Evolutionary conservation across 2,797 vertebrate species (phyloP).

Genomic region (Phataginus tricuspis): DNA sequence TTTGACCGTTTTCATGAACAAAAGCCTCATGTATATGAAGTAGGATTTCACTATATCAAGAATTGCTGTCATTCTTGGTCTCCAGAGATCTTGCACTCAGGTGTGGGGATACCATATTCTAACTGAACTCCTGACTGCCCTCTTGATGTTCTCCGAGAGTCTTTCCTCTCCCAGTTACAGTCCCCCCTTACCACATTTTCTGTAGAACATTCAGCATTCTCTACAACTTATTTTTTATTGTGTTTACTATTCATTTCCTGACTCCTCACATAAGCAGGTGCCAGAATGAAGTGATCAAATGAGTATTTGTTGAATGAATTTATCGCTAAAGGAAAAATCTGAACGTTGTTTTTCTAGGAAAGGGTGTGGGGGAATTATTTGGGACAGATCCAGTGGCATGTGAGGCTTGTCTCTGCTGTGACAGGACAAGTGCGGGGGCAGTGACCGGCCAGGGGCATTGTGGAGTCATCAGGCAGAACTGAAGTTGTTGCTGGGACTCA

Average conservation of each 20-base stretch:
- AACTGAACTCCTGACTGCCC: neutral
- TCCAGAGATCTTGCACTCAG: neutral
- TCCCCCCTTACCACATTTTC: neutral
- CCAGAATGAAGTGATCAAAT: neutral
- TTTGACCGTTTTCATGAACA: neutral
- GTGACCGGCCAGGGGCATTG: neutral
- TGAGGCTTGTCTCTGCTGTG: neutral
- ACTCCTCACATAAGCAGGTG: neutral
- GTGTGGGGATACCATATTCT: neutral
- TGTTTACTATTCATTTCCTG: neutral
- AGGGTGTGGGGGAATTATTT: neutral
- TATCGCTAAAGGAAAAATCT: neutral
- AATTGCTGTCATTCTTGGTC: neutral
- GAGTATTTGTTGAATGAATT: neutral
- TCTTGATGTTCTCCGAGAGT: neutral
- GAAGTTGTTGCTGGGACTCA: neutral
- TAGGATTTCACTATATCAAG: neutral
- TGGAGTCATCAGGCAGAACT: neutral
- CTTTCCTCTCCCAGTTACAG: neutral
- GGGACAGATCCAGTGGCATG: neutral
- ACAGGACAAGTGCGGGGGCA: neutral
- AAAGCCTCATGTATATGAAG: neutral
- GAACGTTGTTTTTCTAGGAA: neutral
- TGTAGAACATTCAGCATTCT: neutral
- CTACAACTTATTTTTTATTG: neutral